A percentile compares a stretch with the other conserved stretches of the same genome.
Conservation (phyloP, 2,888 invertebrate species). For the Leptinotarsa rubiginosa region DNA sequence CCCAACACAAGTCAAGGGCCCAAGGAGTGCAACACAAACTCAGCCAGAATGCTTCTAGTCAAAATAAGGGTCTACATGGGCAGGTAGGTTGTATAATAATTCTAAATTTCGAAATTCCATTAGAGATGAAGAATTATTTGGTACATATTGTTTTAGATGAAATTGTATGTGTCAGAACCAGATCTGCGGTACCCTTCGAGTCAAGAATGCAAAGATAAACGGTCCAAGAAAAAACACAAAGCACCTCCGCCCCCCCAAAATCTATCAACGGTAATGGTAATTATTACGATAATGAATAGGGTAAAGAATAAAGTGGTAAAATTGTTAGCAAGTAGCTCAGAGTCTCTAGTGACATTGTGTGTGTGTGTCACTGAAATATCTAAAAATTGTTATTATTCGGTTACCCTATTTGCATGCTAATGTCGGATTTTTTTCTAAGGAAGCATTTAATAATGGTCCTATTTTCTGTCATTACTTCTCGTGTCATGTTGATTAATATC, state of each 20-base stretch:
- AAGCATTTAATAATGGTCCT: too few relatives aligned
- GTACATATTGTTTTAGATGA: constrained; percentile 60
- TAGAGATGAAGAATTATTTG: neutral
- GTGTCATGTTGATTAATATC: too few relatives aligned
- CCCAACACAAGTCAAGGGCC: constrained; percentile 49
- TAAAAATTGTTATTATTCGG: neutral
- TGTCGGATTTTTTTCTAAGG: neutral
- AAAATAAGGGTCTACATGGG: constrained; percentile 42
- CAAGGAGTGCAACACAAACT: constrained; percentile 46
- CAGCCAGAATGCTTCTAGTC: constrained; percentile 51
- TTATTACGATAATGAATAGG: neutral
- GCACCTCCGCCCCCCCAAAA: constrained; percentile 75
- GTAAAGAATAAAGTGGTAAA: neutral
- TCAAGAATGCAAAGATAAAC: constrained; percentile 66
- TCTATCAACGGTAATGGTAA: constrained; percentile 37
- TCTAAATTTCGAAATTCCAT: neutral
- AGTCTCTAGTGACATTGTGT: too few relatives aligned
- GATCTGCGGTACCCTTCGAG: constrained; percentile 68
- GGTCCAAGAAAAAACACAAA: constrained; percentile 80
- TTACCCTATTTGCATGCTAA: neutral
- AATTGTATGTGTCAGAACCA: constrained; percentile 81
- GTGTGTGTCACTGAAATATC: too few relatives aligned
- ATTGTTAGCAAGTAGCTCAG: too few relatives aligned
- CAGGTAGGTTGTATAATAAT: constrained; percentile 33
- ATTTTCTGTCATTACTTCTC: too few relatives aligned